Evolutionary conservation across 1,140 invertebrate genomes (phyloP).

Genomic region (Achatina immaculata): DNA sequence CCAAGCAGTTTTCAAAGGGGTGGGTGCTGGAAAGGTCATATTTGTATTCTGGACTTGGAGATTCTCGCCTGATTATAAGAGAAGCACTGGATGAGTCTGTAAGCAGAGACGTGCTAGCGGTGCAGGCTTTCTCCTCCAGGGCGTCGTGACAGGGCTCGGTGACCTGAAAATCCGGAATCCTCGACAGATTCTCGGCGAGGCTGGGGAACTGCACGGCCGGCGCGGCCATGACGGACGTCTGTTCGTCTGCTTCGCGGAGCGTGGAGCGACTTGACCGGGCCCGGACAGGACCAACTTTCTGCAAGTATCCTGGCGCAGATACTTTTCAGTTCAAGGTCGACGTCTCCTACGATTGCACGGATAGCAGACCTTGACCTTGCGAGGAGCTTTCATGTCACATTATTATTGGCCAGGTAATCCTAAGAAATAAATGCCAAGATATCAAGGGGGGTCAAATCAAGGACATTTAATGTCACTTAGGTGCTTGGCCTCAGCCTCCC

Average conservation of each 20-base stretch:
- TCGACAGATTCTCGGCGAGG: not conserved
- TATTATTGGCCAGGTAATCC: constrained; percentile 10
- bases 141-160: not conserved
- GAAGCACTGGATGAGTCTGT: not conserved
- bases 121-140: not conserved
- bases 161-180: not conserved
- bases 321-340: not conserved
- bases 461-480: not conserved
- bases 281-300: not conserved
- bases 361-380: constrained; percentile 11
- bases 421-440: not conserved
- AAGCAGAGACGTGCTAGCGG: not conserved
- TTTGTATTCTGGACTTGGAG: not conserved
- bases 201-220: no score
- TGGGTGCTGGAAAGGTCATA: not conserved
- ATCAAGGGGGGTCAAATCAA: not conserved
- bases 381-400: constrained; percentile 13
- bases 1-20: no score
- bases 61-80: not conserved
- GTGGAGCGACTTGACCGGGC: no score
- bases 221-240: no score
- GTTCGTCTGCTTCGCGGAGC: no score
- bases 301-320: not conserved
- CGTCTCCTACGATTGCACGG: constrained; percentile 10
- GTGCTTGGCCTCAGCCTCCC: not conserved